Evolutionary conservation across 2,888 invertebrate genomes (phyloP).

Genomic region (Ferrisia virgata): DNA sequence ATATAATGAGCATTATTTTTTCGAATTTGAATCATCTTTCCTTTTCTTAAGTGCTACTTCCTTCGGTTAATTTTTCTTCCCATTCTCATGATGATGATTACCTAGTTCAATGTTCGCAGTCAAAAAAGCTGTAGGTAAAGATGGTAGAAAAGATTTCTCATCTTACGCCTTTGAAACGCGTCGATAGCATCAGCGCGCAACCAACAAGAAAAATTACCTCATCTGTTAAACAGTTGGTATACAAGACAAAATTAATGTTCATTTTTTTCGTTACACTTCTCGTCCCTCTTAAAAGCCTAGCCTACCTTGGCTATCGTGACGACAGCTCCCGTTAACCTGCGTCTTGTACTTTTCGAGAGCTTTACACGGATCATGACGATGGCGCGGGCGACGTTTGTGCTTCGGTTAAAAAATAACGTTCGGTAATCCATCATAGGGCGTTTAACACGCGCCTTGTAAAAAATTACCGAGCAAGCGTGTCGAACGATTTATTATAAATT

Average conservation of each 20-base stretch:
- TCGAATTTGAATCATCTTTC: too few species aligned
- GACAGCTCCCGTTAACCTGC: background rate
- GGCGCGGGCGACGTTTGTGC: too few species aligned
- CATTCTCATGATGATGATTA: too few species aligned
- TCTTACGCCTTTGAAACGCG: too few species aligned
- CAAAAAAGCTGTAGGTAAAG: too few species aligned
- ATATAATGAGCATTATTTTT: too few species aligned
- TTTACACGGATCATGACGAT: background rate
- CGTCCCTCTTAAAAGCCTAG: background rate
- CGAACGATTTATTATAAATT: conserved; percentile 28
- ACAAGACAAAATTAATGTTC: conserved; percentile 6
- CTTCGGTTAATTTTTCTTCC: too few species aligned
- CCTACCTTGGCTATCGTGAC: background rate
- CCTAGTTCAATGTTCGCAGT: too few species aligned
- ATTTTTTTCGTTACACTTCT: background rate
- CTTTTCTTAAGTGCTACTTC: too few species aligned
- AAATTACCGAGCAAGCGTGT: background rate
- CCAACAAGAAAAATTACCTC: background rate
- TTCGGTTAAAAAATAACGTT: conserved; percentile 21
- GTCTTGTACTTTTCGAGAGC: background rate
- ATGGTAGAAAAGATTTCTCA: too few species aligned
- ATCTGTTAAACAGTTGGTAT: background rate
- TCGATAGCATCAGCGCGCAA: too few species aligned
- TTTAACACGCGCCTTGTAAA: background rate
- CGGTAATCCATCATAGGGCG: conserved; percentile 21